Conservation (phyloP, 2,888 invertebrate species). For the Drosophila mimetica region DNA sequence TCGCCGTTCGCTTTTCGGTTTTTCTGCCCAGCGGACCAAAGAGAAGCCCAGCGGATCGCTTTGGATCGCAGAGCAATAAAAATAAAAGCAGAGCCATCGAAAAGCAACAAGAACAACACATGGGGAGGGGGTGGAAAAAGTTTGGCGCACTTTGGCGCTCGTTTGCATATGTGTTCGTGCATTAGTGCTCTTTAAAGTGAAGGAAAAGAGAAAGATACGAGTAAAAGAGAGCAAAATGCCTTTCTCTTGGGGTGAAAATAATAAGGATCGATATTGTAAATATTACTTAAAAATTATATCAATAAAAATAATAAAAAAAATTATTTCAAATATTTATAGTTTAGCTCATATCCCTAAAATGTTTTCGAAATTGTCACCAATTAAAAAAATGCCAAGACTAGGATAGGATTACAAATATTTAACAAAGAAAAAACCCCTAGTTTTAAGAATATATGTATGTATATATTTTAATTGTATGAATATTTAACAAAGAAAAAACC, state of each 20-base stretch:
- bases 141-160: constrained; percentile 67
- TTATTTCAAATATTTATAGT: too few relatives aligned
- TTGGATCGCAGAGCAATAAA: constrained; percentile 49
- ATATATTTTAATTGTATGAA: too few relatives aligned
- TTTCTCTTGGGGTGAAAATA: not conserved
- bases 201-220: constrained; percentile 19
- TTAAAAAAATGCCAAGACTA: too few relatives aligned
- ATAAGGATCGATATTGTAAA: not conserved
- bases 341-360: too few relatives aligned
- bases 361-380: too few relatives aligned
- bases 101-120: constrained; percentile 17
- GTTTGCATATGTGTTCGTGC: constrained; percentile 39
- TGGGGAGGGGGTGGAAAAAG: constrained; percentile 57
- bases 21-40: constrained; percentile 47
- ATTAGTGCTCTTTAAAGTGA: constrained; percentile 48
- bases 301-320: too few relatives aligned
- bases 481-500: too few relatives aligned
- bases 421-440: too few relatives aligned
- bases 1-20: constrained; percentile 13
- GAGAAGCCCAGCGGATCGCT: constrained; percentile 52
- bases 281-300: not conserved
- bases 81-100: constrained; percentile 60
- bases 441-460: too few relatives aligned
- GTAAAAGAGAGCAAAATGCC: not conserved
- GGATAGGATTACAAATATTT: too few relatives aligned